These are phyloP conservation scores for Dromococcyx pavoninus DNA, from an alignment of 2,797 vertebrate genomes.

Conservation along the genomic window DNA sequence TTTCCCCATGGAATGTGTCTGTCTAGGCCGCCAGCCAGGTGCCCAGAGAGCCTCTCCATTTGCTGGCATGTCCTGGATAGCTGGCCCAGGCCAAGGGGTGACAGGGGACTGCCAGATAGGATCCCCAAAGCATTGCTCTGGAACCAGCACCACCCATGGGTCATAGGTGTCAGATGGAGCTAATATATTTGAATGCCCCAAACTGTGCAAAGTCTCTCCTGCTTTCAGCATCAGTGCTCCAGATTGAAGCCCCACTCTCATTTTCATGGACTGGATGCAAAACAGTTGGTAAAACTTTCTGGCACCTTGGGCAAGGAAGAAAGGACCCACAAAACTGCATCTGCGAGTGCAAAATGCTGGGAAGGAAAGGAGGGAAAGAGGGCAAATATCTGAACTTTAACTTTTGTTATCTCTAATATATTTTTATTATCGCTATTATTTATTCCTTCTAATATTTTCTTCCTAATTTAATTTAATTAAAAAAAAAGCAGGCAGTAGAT, in stretches of 20 bases:
- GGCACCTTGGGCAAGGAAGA: not conserved
- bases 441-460: not conserved
- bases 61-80: not conserved
- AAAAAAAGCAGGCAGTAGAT: not conserved
- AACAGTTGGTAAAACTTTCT: rapidly evolving
- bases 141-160: not conserved
- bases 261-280: not conserved
- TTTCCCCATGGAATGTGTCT: rapidly evolving
- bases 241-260: not conserved
- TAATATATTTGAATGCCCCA: not conserved
- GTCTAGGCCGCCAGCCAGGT: not conserved
- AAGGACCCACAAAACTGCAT: not conserved
- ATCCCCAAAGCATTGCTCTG: not conserved
- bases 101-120: not conserved
- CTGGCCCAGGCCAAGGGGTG: not conserved
- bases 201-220: not conserved
- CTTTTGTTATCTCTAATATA: not conserved
- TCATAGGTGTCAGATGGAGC: not conserved
- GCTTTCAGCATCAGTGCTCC: not conserved
- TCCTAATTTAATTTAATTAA: not conserved
- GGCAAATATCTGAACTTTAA: not conserved
- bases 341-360: not conserved
- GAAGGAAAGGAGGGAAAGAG: not conserved
- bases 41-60: not conserved
- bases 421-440: no score